Base-by-base conservation (phyloP, 2,888 invertebrate genomes). In the Desoria tigrina region DNA sequence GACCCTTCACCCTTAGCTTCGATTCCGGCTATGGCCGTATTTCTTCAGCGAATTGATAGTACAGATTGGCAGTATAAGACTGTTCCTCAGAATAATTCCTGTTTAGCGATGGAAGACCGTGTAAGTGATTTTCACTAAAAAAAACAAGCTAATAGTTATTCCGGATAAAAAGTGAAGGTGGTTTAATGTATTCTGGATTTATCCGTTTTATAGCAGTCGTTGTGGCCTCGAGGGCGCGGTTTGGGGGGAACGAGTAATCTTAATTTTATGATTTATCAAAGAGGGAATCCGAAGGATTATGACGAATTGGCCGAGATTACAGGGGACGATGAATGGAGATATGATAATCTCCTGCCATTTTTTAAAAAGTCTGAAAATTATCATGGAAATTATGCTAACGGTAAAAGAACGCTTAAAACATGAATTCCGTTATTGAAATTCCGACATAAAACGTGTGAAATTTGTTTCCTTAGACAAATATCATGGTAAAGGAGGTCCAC, bases 361-460 rank as follows among this genome's bases (percentile, higher is more conserved):
- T 73, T 71, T 53, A 67, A 58, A 61, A 71, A 69, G 63, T 66
- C 69, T 39, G 73, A 71, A 56, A 62, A 71, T 56, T 73, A 73
- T 54, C 65, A 67, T 39, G 73, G 73, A 11, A 67, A 73, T 59
- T 71, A 61, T 63, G 60, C 61, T 28, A 59, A 65, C 54, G 61
- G 68, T 68, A 18, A 39, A 23, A 32, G 26, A 18, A 16, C 45
- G 9, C 24, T 14, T 23, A 9, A 9, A 51, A 24, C 4, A 21
- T 51, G 51, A 51, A 32, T 32, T 7, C n/a, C n/a, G n/a, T n/a
- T 9, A 39, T 39, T 39, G 39, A 39, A 9, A 39, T 39, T 39
- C 9, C 16, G 39, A 2, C 2, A 27, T 54, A 11, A 14, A 53
- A 53, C 16, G 7, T 11, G 26, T 24, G 24, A 53, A 54, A 27